Conservation (phyloP, 92 coral and sea anemone genomes). For the Micromussa lordhowensis region DNA sequence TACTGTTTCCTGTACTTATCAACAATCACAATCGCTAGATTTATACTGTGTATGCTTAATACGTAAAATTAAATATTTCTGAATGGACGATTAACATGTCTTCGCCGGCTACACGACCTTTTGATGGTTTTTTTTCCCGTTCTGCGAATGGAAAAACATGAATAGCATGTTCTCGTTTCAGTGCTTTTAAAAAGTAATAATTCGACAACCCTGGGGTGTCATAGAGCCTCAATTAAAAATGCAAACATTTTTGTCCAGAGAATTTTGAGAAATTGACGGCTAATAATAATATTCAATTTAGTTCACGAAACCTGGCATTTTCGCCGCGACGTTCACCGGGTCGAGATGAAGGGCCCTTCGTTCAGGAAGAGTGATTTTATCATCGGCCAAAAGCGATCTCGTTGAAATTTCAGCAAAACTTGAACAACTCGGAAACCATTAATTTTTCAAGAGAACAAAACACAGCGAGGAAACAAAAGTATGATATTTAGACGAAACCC, state of each 20-base stretch:
- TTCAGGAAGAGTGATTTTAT: neutral
- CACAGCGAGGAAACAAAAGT: neutral
- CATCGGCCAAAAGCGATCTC: neutral
- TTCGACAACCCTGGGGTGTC: constrained; percentile 4
- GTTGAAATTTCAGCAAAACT: constrained; percentile 18
- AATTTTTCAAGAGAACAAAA: constrained; percentile 34
- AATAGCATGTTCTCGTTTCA: neutral
- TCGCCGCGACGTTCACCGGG: neutral
- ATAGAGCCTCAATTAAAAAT: constrained; percentile 20
- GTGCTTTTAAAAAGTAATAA: constrained; percentile 7
- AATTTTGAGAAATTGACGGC: neutral
- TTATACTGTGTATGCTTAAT: constrained; percentile 8
- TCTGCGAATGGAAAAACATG: neutral
- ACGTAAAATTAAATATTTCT: constrained; percentile 21
- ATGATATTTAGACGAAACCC: constrained; percentile 9
- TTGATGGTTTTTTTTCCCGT: too few species aligned
- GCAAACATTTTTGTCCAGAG: constrained; percentile 28
- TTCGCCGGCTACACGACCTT: neutral
- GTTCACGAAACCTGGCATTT: neutral
- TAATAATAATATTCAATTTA: constrained; percentile 9
- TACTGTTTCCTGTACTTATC: constrained; percentile 38
- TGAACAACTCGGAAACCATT: constrained; percentile 29
- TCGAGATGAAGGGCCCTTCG: neutral
- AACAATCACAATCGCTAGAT: constrained; percentile 6
- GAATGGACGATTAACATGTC: constrained; percentile 1